Base-by-base conservation (phyloP, 2,113 vertebrate species). In the Rallus limicola region DNA sequence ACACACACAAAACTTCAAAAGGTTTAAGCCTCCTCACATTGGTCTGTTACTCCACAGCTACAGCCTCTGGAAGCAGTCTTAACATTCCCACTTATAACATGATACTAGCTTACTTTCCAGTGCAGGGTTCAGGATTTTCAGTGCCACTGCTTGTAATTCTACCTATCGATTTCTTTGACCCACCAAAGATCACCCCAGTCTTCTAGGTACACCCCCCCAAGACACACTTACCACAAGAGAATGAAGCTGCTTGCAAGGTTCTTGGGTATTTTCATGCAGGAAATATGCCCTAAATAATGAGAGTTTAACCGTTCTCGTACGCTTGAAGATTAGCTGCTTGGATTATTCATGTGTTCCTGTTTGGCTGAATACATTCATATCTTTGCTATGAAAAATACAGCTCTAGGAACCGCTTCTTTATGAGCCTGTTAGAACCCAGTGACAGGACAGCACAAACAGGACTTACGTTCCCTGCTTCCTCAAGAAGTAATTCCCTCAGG, bases 381-480 rank as follows among this genome's bases (percentile, higher is more conserved):
- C 59, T 65, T 65, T 65, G 40, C 63, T 85, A 46, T 26, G 56
- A 91, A 91, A 96, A 91, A 79, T 40, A 89, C 1, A 14, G 81
- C 58, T 85, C 53, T 34, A 82, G 69, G 81, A 87, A 70, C 81
- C 76, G 70, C 88, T 93, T 88, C 95, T 93, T 93, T 89, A 94
- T 59, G 81, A 94, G 92, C 74, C 38, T 62, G 28, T 89, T 69
- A 90, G 38, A 90, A 93, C 88, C 65, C 75, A 76, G 83, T 33
- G 88, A 92, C 25, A 59, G 19, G 70, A 92, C 74, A 79, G 40
- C 52, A 72, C 70, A 85, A 95, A 72, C 65, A 92, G 72, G 13
- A 62, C 58, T 86, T 76, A 40, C 62, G 86, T 90, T 88, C 44
- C 17, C 93, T 65, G 33, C 84, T 92, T 86, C 88, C 89, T 85